A percentile compares a stretch with the other conserved stretches of the same genome.
Evolutionary conservation across 53 echinoderm and acorn worm species (phyloP).

Genomic region (Glandiceps talaboti): DNA sequence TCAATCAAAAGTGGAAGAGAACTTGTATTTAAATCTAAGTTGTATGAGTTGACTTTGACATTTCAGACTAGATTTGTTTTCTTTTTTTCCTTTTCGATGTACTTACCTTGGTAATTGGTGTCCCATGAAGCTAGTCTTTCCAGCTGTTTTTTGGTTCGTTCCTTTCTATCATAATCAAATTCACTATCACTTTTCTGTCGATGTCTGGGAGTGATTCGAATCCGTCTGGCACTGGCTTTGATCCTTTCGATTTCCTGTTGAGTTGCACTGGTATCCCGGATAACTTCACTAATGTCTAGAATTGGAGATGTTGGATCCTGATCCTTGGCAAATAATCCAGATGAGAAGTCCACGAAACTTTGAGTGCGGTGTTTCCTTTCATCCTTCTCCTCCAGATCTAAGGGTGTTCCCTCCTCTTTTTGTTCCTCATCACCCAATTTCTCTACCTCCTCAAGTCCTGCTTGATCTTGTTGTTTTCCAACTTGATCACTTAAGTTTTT

Average conservation of each 20-base stretch:
- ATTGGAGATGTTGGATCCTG: slow-evolving; percentile 53
- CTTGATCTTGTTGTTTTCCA: not conserved
- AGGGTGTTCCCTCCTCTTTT: slow-evolving; percentile 5
- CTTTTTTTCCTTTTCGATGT: too few relatives aligned
- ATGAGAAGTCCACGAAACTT: slow-evolving; percentile 84
- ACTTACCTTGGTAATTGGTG: not conserved
- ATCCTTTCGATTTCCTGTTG: slow-evolving; percentile 43
- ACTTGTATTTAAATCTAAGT: too few relatives aligned
- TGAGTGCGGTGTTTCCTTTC: slow-evolving; percentile 12
- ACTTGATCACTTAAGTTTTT: not conserved
- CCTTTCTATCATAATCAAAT: not conserved
- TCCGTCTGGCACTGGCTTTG: slow-evolving; percentile 9
- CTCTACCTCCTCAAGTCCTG: not conserved
- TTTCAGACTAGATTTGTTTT: too few relatives aligned
- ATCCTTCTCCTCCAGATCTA: slow-evolving; percentile 7
- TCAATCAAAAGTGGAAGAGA: too few relatives aligned
- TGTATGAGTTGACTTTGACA: too few relatives aligned
- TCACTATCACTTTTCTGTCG: not conserved
- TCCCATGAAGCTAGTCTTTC: not conserved
- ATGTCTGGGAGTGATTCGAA: not conserved
- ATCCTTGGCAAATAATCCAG: slow-evolving; percentile 67
- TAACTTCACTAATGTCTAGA: slow-evolving; percentile 69
- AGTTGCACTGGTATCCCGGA: slow-evolving; percentile 31
- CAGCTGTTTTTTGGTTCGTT: not conserved
- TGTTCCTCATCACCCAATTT: slow-evolving; percentile 3